Base-by-base conservation (phyloP, 2,888 invertebrate genomes). In the Argynnis bischoffii region DNA sequence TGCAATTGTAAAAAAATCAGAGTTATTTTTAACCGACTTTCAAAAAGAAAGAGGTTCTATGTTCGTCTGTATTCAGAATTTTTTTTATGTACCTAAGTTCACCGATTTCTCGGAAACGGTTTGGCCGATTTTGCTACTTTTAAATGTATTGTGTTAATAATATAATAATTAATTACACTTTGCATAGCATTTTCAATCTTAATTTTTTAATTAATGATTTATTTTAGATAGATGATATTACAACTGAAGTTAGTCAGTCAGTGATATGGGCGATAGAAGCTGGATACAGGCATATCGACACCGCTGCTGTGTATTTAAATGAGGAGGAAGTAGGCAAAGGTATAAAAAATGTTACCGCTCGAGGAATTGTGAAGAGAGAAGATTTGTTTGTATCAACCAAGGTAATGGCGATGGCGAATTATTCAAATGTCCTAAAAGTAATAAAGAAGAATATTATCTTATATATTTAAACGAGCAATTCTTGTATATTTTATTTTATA, bases 211-310 rank as follows among this genome's bases (percentile, higher is more conserved):
- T 8, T 16, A 6, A 6, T 16, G 31, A 41, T 63, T 18, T 2
- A 63, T 41, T 53, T 54, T 16, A 64, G 64, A 8, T 35, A 35
- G 11, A 35, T 2, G 64, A 64, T 2, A 55, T 64, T 35, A 8
- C 8, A 41, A 13, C 18, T 2, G 14, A 31, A 16, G 16, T 69
- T 2, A 64, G 60, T 13, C 57, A 26, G 54, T 86, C 89, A 5
- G 86, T 92, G 4, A 83, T 82, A 72, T 88, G 89, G 80, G 95
- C 95, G 0, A 90, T 95, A 50, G 93, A 94, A 68, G 87, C 86
- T 14, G 95, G 95, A 0, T 95, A 95, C 80, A 86, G 95, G 0
- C 94, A 94, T 72, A 90, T 95, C 26, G 95, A 95, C 77, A 94
- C 94, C 2, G 95, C 95, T 0, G 88, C 93, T 65, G 81, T 90